Base-by-base conservation (phyloP, 2,888 invertebrate genomes). In the Chrysolina oricalcia region DNA sequence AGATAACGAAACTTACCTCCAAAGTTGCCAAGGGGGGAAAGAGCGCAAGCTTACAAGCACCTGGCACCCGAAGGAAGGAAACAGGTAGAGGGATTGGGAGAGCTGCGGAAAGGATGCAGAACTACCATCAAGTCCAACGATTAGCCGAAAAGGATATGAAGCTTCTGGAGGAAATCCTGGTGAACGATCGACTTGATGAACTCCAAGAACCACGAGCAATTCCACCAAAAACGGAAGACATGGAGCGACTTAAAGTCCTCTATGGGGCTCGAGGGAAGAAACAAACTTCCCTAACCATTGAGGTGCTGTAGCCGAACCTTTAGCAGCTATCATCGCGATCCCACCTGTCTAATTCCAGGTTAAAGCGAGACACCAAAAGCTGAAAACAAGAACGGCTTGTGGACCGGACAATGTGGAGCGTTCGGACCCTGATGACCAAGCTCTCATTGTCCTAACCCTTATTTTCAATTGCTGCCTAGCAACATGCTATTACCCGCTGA, bases 401-500 rank as follows among this genome's bases (percentile, higher is more conserved):
- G 64, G 64, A 1, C 41, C 23, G 2, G 64, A 64, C 10, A 15
- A 43, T 5, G 43, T 64, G 13, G 43, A 15, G 17, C 43, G 19
- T 5, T 11, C 19, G 64, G 64, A 64, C 9, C 41, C 43, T 2
- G 11, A n/a, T 8, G 64, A 43, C 2, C 8, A 41, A 15, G 11
- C 19, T 21, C n/a, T 43, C 17, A 40, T 63, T 8, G 19, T 63
- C 27, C 63, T 40, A 17, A 63, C 63, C 40, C 17, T 63, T 2
- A n/a, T 19, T 2, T 63, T 19, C 19, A 63, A 63, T 27, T 40
- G 35, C 9, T 35, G 23, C 56, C 59, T 70, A 8, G 41, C 41
- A 41, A 17, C 23, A 9, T 15, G 43, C n/a, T 53, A 35, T 27
- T 70, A 40, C 70, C 62, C 70, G 41, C 43, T 40, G 9, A 40